phyloP scores from a whole-genome alignment of 1,140 invertebrate genomes.

The Camponotus vicinus region DNA sequence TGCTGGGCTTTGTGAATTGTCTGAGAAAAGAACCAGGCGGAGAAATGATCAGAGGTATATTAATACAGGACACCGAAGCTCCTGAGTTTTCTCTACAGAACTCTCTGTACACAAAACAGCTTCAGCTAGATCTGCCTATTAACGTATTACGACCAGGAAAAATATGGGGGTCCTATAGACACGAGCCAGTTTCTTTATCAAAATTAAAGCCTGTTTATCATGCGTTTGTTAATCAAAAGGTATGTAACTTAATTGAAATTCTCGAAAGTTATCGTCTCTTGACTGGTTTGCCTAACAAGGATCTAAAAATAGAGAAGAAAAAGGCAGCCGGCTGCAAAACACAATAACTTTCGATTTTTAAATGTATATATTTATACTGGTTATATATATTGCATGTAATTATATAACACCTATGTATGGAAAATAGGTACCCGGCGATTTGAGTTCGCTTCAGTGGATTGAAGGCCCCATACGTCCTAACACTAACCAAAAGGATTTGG shows the following conservation, averaged over 20 bases:
- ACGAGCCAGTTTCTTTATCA: constrained; percentile 86
- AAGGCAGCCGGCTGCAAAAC: too few species aligned
- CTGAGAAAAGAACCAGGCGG: constrained; percentile 90
- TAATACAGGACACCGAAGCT: constrained; percentile 89
- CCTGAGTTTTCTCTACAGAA: constrained; percentile 89
- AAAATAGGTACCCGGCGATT: constrained; percentile 90
- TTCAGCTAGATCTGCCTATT: constrained; percentile 92
- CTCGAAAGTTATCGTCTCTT: too few species aligned
- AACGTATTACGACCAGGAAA: constrained; percentile 89
- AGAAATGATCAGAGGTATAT: constrained; percentile 88
- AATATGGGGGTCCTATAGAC: constrained; percentile 94
- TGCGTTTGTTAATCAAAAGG: constrained; percentile 92
- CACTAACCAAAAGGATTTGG: constrained; percentile 79
- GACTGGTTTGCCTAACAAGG: too few species aligned
- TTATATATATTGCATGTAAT: not conserved
- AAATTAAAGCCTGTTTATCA: constrained; percentile 87
- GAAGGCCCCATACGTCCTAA: constrained; percentile 86
- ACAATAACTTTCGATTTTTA: not conserved
- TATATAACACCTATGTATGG: not conserved
- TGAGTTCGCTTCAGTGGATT: constrained; percentile 95
- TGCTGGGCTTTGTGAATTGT: constrained; percentile 94
- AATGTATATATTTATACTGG: not conserved
- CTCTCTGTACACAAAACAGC: constrained; percentile 89
- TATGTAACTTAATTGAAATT: not conserved
- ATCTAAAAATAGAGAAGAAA: too few species aligned